Evolutionary conservation across 1,140 invertebrate species (phyloP), one percentile per base, ranked within the genome.

Genomic region (Anagrus nilaparvatae): DNA sequence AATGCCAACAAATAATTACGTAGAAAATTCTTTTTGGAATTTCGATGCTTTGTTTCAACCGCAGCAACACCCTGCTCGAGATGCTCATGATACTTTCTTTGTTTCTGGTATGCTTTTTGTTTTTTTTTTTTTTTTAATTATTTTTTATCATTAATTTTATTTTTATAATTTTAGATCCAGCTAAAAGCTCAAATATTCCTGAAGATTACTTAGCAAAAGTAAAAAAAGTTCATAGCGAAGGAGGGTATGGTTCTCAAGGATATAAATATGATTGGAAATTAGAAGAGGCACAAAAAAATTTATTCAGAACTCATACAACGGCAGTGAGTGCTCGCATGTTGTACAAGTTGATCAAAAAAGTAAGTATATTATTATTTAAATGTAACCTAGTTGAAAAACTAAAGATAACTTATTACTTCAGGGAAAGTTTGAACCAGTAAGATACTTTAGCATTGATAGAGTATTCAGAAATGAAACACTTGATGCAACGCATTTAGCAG

Each of bases 21-120:
- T 99, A 25, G 96, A 99, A 67, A 96, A 82, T 54, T 97, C 93
- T 3, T 99, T 99, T 74, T 99, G 97, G 97, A 99, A 99, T 69
- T 99, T 99, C 57, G 97, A 99, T 72, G 89, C 95, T 1, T 72
- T 99, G 0, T 99, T 95, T 67, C 93, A 97, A 62, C 97, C 97
- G 1, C 97, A 99, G 59, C 91, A 98, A 65, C 97, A 99, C 78
- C 97, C 97, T 1, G 97, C 97, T 1, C 77, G 97, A 53, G 97
- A 99, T 71, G 89, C 91, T 4, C 96, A 99, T 58, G 97, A 99
- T 57, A 99, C 97, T 4, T 99, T 99, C 73, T 99, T 97, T 52
- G 70, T 99, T 29, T 83, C 83, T 20, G 58, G 65, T 65, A 58
- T 12, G 14, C n/a, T n/a, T n/a, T n/a, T n/a, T n/a, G n/a, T n/a